Evolutionary conservation across 2,113 vertebrate genomes (phyloP).

Genomic region (Dascyllus trimaculatus): DNA sequence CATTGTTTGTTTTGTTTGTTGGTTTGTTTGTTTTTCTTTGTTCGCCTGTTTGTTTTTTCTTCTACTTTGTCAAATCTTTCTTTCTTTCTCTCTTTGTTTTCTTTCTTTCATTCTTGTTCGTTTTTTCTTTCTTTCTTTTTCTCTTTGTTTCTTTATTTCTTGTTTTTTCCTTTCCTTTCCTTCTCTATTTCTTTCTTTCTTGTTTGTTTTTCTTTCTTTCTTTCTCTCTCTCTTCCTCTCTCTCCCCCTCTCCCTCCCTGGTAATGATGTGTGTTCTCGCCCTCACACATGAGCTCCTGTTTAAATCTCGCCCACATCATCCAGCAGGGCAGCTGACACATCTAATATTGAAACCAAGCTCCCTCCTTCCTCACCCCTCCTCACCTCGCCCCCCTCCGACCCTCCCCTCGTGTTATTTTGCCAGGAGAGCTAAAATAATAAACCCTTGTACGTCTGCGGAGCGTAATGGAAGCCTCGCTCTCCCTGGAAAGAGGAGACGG

Average conservation of each 20-base stretch:
- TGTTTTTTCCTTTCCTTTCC: too few species aligned
- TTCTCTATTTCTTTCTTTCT: too few species aligned
- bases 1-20: too few species aligned
- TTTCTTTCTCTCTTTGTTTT: too few species aligned
- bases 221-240: conserved; percentile 12
- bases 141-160: too few species aligned
- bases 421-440: conserved; percentile 75
- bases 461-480: conserved; percentile 67
- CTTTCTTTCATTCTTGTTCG: too few species aligned
- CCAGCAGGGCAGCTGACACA: conserved; percentile 64
- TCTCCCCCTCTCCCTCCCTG: conserved; percentile 2
- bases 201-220: not conserved
- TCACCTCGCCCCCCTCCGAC: not conserved
- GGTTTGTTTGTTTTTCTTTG: too few species aligned
- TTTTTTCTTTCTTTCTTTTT: too few species aligned
- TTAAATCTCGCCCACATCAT: conserved; percentile 61
- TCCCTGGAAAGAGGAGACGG: conserved; percentile 55
- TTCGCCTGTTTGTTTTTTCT: too few species aligned
- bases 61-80: too few species aligned
- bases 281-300: conserved; percentile 53
- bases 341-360: conserved; percentile 68
- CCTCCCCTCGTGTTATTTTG: conserved; percentile 64
- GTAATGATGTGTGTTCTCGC: not conserved
- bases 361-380: conserved; percentile 14
- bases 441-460: conserved; percentile 65